Conservation (phyloP, 2,797 vertebrate species). For the Sarcoramphus papa region DNA sequence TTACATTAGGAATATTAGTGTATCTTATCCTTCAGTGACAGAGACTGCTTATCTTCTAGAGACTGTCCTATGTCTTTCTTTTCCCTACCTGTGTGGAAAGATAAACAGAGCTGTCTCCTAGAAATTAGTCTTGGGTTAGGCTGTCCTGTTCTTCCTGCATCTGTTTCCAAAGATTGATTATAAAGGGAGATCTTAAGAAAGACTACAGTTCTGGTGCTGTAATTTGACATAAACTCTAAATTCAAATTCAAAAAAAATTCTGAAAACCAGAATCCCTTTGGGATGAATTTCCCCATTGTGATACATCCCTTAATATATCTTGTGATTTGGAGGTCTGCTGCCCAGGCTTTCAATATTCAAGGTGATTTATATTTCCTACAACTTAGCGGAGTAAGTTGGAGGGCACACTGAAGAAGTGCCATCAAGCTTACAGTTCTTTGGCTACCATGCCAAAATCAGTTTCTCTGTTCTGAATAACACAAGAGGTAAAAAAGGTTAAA, state of each 20-base stretch:
- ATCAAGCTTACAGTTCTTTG: background rate
- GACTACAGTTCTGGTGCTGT: background rate
- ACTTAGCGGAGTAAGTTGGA: background rate
- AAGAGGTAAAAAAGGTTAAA: background rate
- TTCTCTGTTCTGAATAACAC: background rate
- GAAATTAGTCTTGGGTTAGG: background rate
- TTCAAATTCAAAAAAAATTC: background rate
- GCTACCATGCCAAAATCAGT: background rate
- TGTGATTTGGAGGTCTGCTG: background rate
- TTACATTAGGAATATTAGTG: background rate
- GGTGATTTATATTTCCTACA: background rate
- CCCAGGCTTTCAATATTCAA: background rate
- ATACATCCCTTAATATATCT: background rate
- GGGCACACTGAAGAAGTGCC: background rate
- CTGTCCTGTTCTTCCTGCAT: background rate
- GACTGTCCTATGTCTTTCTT: background rate
- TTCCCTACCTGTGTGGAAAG: background rate
- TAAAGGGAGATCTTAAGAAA: background rate
- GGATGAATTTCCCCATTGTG: background rate
- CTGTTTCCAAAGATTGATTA: background rate
- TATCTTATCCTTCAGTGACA: background rate
- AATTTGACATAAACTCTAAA: background rate
- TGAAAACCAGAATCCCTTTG: background rate
- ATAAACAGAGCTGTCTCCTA: background rate
- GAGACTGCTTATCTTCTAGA: background rate